Conservation (phyloP, 2,888 invertebrate genomes). For the Dicyrtomina minuta region DNA sequence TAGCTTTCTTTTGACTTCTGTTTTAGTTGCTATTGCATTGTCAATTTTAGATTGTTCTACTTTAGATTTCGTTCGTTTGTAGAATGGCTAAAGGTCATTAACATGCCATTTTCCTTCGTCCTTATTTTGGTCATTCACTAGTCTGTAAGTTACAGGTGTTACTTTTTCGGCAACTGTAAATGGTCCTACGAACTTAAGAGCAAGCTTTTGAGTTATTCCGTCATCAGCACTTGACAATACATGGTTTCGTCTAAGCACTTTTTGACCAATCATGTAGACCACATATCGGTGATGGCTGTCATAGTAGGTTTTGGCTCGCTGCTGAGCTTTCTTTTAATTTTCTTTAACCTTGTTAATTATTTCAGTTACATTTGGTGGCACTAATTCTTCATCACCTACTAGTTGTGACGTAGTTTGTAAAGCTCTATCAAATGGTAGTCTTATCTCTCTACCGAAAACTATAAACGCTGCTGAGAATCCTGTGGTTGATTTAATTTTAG, state of each 20-base stretch:
- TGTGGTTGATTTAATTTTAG: constrained; percentile 27
- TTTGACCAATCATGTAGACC: constrained; percentile 29
- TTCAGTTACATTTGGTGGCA: neutral
- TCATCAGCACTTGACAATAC: constrained; percentile 19
- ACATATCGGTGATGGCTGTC: constrained; percentile 24
- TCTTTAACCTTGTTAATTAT: constrained; percentile 18
- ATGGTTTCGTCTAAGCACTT: constrained; percentile 32
- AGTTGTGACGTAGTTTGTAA: neutral
- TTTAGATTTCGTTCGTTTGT: too few species aligned
- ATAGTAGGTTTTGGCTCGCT: constrained; percentile 25
- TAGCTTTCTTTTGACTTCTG: too few species aligned
- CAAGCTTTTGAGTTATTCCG: constrained; percentile 23
- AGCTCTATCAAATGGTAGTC: constrained; percentile 31
- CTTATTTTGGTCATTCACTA: too few species aligned
- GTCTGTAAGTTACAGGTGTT: constrained; percentile 21
- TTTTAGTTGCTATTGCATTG: too few species aligned
- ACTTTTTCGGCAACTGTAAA: constrained; percentile 14
- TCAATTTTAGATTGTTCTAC: too few species aligned
- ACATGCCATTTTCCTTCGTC: too few species aligned
- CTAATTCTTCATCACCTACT: neutral
- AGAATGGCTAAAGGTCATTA: too few species aligned
- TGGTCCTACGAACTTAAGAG: constrained; percentile 30
- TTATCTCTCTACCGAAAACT: constrained; percentile 33
- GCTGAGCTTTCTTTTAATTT: constrained; percentile 14
- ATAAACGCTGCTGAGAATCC: constrained; percentile 30